Evolutionary conservation across 2,113 vertebrate species (phyloP).

Genomic region (Zeus faber): DNA sequence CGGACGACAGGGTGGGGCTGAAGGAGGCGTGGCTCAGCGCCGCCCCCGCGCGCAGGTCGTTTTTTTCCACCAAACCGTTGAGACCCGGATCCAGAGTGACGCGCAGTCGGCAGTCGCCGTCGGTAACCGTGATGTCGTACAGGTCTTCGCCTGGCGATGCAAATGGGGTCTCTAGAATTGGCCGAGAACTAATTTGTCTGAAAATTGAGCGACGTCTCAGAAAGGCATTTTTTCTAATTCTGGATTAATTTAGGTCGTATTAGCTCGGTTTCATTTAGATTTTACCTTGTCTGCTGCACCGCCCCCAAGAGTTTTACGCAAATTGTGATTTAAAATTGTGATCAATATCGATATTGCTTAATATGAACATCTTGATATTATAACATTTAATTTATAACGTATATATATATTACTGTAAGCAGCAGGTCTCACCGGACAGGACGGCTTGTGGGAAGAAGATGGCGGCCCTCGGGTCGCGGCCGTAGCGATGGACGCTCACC

Average conservation of each 20-base stretch:
- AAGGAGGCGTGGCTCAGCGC: constrained; percentile 48
- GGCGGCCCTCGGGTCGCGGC: constrained; percentile 45
- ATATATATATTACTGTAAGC: background rate
- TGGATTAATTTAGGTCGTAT: no score
- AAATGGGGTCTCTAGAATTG: no score
- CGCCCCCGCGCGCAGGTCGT: constrained; percentile 48
- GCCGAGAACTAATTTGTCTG: no score
- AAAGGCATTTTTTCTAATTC: no score
- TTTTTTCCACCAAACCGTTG: constrained; percentile 60
- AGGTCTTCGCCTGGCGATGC: constrained; percentile 53
- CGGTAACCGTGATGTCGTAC: constrained; percentile 69
- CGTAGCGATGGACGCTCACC: constrained; percentile 59
- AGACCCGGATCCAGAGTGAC: constrained; percentile 69
- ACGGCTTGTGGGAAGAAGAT: constrained; percentile 60
- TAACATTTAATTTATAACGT: no score
- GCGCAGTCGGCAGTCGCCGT: constrained; percentile 64
- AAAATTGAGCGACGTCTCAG: no score
- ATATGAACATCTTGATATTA: no score
- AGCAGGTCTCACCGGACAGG: constrained; percentile 35
- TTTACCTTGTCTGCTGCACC: background rate
- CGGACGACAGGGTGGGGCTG: constrained; percentile 27
- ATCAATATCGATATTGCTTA: no score
- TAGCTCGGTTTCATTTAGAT: no score
- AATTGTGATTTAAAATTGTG: background rate
- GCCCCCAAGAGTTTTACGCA: background rate